Conservation (phyloP, 1,140 invertebrate genomes). For the Procambarus virginalis region DNA sequence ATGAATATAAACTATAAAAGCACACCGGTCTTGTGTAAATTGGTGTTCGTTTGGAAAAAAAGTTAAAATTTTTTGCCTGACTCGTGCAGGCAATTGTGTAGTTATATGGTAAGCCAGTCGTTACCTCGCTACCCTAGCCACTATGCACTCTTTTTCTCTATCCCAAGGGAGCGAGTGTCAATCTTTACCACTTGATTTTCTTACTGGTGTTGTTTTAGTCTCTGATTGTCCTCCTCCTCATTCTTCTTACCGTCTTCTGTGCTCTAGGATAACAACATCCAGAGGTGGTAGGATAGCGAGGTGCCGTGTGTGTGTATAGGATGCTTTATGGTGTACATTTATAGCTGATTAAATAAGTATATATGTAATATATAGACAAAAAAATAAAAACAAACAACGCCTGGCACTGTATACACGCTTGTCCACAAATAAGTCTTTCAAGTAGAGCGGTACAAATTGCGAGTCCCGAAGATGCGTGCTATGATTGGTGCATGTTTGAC, state of each 20-base stretch:
- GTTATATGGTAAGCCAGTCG: slow-evolving; percentile 36
- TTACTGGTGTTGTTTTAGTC: neutral
- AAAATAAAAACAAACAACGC: slow-evolving; percentile 23
- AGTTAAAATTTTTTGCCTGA: slow-evolving; percentile 6
- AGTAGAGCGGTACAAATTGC: slow-evolving; percentile 21
- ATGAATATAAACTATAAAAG: slow-evolving; percentile 9
- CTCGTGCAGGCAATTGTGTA: slow-evolving; percentile 41
- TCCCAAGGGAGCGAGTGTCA: neutral
- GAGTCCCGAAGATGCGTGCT: slow-evolving; percentile 30
- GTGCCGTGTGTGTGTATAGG: slow-evolving; percentile 45
- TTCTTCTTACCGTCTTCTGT: neutral
- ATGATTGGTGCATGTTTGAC: slow-evolving; percentile 37
- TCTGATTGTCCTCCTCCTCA: neutral
- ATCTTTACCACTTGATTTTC: neutral
- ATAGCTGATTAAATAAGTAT: slow-evolving; percentile 54
- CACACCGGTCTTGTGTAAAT: slow-evolving; percentile 53
- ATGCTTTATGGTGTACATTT: slow-evolving; percentile 58
- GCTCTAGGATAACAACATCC: neutral
- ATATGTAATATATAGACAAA: slow-evolving; percentile 28
- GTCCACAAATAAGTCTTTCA: slow-evolving; percentile 49
- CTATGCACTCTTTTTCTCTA: neutral
- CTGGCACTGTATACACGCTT: slow-evolving; percentile 50
- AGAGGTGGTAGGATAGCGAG: slow-evolving; percentile 22
- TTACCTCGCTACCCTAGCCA: slow-evolving; percentile 21
- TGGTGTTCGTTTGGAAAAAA: slow-evolving; percentile 51